A percentile compares a stretch with the other conserved stretches of the same genome.
These are phyloP conservation scores for Thymelicus lineola DNA, from an alignment of 2,888 invertebrate genomes.

Conservation along the genomic window DNA sequence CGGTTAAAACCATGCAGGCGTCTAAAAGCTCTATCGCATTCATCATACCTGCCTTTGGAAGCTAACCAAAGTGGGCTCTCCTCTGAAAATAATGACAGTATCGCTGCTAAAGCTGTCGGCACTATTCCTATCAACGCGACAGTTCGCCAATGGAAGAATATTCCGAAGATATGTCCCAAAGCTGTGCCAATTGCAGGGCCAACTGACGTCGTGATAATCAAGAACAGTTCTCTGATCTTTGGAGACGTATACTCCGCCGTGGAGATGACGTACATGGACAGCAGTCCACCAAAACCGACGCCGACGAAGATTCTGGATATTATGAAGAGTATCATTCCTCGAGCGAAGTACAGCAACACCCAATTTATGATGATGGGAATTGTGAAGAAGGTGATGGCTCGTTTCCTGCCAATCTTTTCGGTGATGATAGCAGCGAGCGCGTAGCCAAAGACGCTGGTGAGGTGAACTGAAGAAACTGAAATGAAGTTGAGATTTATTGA, in stretches of 20 bases:
- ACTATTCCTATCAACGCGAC: conserved; percentile 44
- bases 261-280: conserved; percentile 34
- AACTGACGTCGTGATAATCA: conserved; percentile 42
- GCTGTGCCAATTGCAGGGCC: conserved; percentile 41
- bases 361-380: conserved; percentile 40
- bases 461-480: conserved; percentile 41
- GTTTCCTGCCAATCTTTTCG: conserved; percentile 40
- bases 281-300: conserved; percentile 42
- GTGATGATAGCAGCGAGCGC: conserved; percentile 35
- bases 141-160: conserved; percentile 43
- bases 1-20: conserved; percentile 36
- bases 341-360: conserved; percentile 42
- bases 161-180: conserved; percentile 43
- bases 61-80: conserved; percentile 49
- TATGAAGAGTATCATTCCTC: conserved; percentile 32
- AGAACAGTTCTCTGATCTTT: conserved; percentile 37
- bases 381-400: conserved; percentile 33
- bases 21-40: conserved; percentile 38
- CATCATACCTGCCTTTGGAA: conserved; percentile 43
- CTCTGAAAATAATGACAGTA: conserved; percentile 43
- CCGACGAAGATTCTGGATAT: conserved; percentile 42
- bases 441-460: conserved; percentile 38
- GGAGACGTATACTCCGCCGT: conserved; percentile 40
- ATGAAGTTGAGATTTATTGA: conserved; percentile 13
- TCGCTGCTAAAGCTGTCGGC: conserved; percentile 36